phyloP scores from a whole-genome alignment of 2,888 invertebrate species.

The Rhamnusium bicolor region DNA sequence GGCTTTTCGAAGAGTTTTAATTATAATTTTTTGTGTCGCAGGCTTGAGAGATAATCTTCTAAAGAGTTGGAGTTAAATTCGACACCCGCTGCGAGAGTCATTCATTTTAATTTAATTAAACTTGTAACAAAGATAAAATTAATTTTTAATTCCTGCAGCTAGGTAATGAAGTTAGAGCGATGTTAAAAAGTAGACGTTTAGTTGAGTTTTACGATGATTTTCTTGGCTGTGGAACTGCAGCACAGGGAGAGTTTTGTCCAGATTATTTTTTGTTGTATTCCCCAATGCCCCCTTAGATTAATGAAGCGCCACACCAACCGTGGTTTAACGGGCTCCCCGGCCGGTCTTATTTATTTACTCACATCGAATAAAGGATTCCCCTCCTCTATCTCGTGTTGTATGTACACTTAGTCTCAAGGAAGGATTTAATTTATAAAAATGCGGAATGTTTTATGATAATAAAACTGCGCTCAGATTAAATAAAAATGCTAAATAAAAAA shows the following conservation, averaged over 20 bases:
- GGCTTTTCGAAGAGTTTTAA: constrained; percentile 46
- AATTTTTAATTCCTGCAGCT: constrained; percentile 70
- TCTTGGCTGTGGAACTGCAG: constrained; percentile 62
- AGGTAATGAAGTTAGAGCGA: constrained; percentile 63
- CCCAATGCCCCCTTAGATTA: constrained; percentile 69
- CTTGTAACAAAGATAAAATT: constrained; percentile 71
- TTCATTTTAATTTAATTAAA: constrained; percentile 70
- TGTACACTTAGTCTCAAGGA: constrained; percentile 53
- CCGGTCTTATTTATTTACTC: constrained; percentile 64
- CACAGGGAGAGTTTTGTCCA: constrained; percentile 67
- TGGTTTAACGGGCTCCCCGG: constrained; percentile 62
- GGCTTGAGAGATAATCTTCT: constrained; percentile 50
- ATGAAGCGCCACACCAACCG: constrained; percentile 67
- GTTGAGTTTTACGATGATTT: constrained; percentile 64
- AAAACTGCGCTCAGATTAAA: constrained; percentile 70
- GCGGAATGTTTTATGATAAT: constrained; percentile 70
- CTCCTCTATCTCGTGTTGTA: constrained; percentile 31
- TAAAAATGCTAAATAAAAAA: constrained; percentile 71
- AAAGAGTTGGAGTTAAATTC: constrained; percentile 60
- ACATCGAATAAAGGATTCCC: constrained; percentile 61
- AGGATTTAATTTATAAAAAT: constrained; percentile 71
- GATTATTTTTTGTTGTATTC: constrained; percentile 70
- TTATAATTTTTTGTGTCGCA: constrained; percentile 52
- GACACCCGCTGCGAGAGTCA: constrained; percentile 65
- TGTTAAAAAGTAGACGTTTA: constrained; percentile 63